Evolutionary conservation across 2,113 vertebrate species (phyloP).

Genomic region (Syngnathus floridae): DNA sequence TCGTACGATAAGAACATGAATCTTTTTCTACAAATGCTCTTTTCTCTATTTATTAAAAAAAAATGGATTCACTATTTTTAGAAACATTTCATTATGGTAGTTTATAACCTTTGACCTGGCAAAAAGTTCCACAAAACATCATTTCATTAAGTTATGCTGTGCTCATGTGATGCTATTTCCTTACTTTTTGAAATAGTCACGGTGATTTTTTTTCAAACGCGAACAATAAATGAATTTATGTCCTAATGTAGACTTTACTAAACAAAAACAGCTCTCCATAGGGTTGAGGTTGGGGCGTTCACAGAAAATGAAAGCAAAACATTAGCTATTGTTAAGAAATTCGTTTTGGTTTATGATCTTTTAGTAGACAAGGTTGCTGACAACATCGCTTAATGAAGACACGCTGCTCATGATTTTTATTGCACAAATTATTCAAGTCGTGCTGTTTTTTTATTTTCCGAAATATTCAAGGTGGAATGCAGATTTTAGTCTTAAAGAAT

Average conservation of each 20-base stretch:
- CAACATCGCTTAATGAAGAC: background rate
- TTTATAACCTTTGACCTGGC: background rate
- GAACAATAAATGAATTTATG: background rate
- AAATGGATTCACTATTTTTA: background rate
- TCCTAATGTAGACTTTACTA: background rate
- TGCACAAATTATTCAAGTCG: background rate
- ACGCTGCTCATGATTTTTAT: background rate
- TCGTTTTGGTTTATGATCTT: too few relatives aligned
- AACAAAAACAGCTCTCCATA: background rate
- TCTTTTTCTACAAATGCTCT: slow-evolving; percentile 73
- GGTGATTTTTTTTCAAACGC: background rate
- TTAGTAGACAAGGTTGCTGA: background rate
- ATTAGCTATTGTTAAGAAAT: too few relatives aligned
- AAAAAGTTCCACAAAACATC: background rate
- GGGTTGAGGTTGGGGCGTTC: background rate
- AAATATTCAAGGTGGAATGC: background rate
- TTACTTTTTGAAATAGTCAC: background rate
- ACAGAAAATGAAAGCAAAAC: background rate
- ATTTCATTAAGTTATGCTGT: background rate
- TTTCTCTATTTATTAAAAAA: background rate
- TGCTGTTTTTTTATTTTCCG: too few relatives aligned
- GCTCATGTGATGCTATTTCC: background rate
- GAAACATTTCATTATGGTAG: background rate
- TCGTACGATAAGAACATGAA: slow-evolving; percentile 83
- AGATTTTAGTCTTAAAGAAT: background rate